phyloP scores from a whole-genome alignment of 2,797 vertebrate species.

The Rhodeus uyekii region DNA sequence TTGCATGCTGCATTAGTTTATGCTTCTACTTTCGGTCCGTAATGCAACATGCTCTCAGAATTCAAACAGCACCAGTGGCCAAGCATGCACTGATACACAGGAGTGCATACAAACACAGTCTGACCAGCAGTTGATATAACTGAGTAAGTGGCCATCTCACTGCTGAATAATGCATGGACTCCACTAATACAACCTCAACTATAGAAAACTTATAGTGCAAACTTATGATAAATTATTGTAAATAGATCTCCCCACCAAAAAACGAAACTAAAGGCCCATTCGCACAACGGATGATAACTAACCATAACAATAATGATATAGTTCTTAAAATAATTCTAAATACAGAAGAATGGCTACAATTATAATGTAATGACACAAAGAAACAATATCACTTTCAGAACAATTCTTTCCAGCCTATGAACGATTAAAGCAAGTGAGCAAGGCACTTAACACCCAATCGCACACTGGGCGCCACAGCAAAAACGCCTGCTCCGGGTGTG shows the following conservation, averaged over 20 bases:
- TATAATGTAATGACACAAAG: too few relatives aligned
- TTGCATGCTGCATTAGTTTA: conserved; percentile 7
- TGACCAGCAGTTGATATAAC: not conserved
- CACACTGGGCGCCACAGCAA: too few relatives aligned
- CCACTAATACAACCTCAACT: not conserved
- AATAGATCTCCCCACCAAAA: not conserved
- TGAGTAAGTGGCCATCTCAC: not conserved
- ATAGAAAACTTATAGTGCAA: not conserved
- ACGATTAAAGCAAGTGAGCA: too few relatives aligned
- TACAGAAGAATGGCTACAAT: too few relatives aligned
- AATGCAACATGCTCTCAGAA: conserved; percentile 3
- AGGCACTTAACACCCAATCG: too few relatives aligned
- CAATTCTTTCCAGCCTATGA: too few relatives aligned
- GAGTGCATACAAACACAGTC: conserved; percentile 9
- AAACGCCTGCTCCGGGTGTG: too few relatives aligned
- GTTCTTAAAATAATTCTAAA: not conserved
- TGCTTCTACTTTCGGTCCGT: not conserved
- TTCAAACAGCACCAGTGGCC: not conserved
- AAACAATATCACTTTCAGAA: too few relatives aligned
- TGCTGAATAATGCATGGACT: conserved; percentile 30
- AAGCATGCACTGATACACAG: not conserved
- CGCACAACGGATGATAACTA: not conserved
- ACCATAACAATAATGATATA: not conserved
- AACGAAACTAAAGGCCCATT: not conserved
- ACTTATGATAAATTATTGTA: too few relatives aligned